Base-by-base conservation (phyloP, 2,888 invertebrate species). In the Gari tellinella region DNA sequence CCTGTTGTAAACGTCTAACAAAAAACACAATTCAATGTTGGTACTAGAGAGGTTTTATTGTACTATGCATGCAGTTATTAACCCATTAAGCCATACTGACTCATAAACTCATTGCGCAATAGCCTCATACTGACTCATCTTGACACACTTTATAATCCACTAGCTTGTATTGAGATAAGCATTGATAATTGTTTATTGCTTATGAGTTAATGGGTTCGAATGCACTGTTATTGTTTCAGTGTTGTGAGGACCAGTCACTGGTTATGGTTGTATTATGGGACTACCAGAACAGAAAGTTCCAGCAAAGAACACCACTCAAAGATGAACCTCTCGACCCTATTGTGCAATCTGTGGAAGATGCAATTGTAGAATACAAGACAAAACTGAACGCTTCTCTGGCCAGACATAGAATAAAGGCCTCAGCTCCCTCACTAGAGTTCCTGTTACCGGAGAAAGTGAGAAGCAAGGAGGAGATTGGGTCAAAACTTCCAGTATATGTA, bases 381-480 rank as follows among this genome's bases (percentile, higher is more conserved):
- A 89, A 89, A 57, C 78, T 91, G 17, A 88, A 86, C 60, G 90
- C 91, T 17, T 85, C 88, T 2, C 74, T 91, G n/a, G 91, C 91
- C 15, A 69, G 90, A 26, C 87, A 88, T 62, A 74, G 91, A 38
- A 89, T 90, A 73, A 88, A 88, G 70, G 82, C 84, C 1, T 74
- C 83, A 7, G 89, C 88, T 1, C 86, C 86, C 2, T 87, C 88
- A 15, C 60, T 91, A 19, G 90, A 91, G 58, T 82, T 85, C 45
- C 80, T 91, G 21, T 83, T 91, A 43, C 91, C 91, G 4, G 88
- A 87, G 41, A 81, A 78, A 25, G 86, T 91, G 12, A 74, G 91
- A 25, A 79, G 83, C 55, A 86, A 88, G 45, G 88, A 89, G 31
- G 82, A 86, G 45, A 77, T 85, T 40, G 80, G 81, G 14, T 82